Evolutionary conservation across 2,113 vertebrate species (phyloP), one percentile per base, ranked within the genome.

Genomic region (Ahaetulla prasina): DNA sequence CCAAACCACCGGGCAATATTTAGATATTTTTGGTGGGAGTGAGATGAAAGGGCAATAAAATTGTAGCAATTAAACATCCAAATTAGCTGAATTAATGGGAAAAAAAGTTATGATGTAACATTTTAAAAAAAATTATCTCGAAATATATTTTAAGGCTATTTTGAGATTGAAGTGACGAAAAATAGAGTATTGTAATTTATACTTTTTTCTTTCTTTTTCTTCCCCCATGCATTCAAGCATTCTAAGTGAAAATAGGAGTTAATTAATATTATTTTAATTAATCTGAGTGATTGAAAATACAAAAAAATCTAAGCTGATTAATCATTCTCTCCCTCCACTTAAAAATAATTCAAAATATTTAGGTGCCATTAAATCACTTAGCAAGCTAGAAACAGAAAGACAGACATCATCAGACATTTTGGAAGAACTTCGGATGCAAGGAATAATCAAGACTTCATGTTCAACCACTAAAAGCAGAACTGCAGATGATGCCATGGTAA

Each of bases 381-480:
- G 49, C 49, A 89, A 92, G 43, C 57, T 94, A 91, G 96, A 95
- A 94, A 95, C 0, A 86, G 97, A 97, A 86, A 97, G 97, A 54
- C 97, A 94, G 30, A 96, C 97, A 52, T 98, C 98, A 94, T 98
- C 97, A 87, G 98, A 98, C 14, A 98, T 99, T 94, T 96, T 99
- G 94, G 97, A 99, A 93, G 98, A 99, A 94, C 96, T 99, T 88
- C 97, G 97, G 92, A 97, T 94, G 85, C 97, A 98, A 94, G 98
- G 98, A 92, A 98, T 98, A 96, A 98, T 98, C 94, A 97, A 97
- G 63, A 98, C 95, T 49, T 95, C 94, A 54, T 96, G 60, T 53
- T 95, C 88, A 93, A 90, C 95, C 68, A 94, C 93, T 85, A 93
- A 94, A 96, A 96, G 94, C 57, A 97, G 95, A 95, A 96, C 98